Evolutionary conservation across 2,113 vertebrate species (phyloP).

Genomic region (Pelmatolapia mariae): DNA sequence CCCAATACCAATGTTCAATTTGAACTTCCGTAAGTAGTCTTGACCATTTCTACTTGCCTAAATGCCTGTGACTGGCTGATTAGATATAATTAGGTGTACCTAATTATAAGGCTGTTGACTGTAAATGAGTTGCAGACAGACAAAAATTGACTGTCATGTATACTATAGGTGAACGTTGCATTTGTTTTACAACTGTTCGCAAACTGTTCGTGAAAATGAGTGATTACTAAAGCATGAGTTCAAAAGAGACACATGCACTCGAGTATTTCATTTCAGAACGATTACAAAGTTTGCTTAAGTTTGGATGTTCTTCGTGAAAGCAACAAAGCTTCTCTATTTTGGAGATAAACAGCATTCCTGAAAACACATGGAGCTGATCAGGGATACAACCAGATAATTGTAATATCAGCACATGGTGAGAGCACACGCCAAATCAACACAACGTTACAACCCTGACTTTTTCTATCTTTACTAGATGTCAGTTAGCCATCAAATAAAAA

Average conservation of each 20-base stretch:
- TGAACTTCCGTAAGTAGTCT: not conserved
- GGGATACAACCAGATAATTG: slow-evolving; percentile 28
- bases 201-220: not conserved
- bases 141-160: not conserved
- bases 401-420: slow-evolving; percentile 37
- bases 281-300: not conserved
- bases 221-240: not conserved
- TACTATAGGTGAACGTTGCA: not conserved
- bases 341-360: not conserved
- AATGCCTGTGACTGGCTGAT: not conserved
- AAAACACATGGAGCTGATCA: slow-evolving; percentile 54
- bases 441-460: slow-evolving; percentile 6
- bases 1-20: not conserved
- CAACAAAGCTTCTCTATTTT: not conserved
- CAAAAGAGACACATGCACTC: not conserved
- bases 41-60: not conserved
- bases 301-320: not conserved
- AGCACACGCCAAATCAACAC: slow-evolving; percentile 10
- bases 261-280: not conserved
- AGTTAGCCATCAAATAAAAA: not conserved
- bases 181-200: not conserved
- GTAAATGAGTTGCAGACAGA: not conserved
- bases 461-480: not conserved
- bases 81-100: not conserved
- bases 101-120: not conserved